Percentiles rank a stretch among this genome's conserved stretches.
Conservation (phyloP, 2,888 invertebrate species). For the Drosophila hamatofila region DNA sequence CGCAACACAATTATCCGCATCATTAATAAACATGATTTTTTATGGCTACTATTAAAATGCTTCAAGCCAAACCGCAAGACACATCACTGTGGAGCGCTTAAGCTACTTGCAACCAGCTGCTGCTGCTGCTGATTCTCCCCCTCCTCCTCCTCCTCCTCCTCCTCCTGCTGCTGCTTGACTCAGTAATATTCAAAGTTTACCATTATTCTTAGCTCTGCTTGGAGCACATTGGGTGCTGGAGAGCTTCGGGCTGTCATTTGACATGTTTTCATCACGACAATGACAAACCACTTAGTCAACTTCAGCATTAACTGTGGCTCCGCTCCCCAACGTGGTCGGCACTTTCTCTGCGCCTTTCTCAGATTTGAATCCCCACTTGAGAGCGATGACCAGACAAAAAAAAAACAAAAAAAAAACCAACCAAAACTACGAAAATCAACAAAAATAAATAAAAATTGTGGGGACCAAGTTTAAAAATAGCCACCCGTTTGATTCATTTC, state of each 20-base stretch:
- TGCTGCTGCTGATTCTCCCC: conserved; percentile 19
- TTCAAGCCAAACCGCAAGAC: conserved; percentile 30
- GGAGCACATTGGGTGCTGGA: conserved; percentile 46
- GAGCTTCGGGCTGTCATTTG: conserved; percentile 42
- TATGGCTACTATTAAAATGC: conserved; percentile 28
- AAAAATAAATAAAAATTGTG: conserved; percentile 26
- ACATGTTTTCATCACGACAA: conserved; percentile 56
- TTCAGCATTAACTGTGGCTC: conserved; percentile 32
- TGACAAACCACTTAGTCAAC: conserved; percentile 63
- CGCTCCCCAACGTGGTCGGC: conserved; percentile 22
- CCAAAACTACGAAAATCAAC: conserved; percentile 4
- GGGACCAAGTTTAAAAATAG: conserved; percentile 52
- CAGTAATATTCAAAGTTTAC: conserved; percentile 45
- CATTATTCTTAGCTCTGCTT: conserved; percentile 37
- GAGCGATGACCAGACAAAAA: conserved; percentile 69
- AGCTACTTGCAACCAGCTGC: conserved; percentile 50
- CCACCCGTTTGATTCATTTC: conserved; percentile 41
- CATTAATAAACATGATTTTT: conserved; percentile 42
- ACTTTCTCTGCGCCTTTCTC: conserved; percentile 72
- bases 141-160: conserved; percentile 27
- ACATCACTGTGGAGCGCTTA: conserved; percentile 15
- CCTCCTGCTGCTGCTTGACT: conserved; percentile 31
- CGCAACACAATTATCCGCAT: conserved; percentile 33
- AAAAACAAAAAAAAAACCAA: conserved; percentile 3
- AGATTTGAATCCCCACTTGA: conserved; percentile 58